These are phyloP conservation scores for Agrotis ipsilon DNA, from an alignment of 2,888 invertebrate species.

Conservation along the genomic window DNA sequence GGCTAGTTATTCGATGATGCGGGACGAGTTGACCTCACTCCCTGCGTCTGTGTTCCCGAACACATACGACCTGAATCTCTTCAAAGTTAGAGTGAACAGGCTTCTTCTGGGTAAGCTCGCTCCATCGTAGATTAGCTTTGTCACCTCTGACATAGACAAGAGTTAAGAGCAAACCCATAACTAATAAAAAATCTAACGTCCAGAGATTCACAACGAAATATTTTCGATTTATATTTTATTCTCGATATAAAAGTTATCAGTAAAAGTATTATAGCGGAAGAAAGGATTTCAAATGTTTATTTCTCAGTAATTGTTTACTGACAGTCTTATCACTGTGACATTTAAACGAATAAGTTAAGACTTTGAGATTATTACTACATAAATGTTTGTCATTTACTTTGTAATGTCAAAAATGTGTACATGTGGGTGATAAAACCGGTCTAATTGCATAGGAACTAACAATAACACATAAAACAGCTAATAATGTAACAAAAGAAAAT, in stretches of 20 bases:
- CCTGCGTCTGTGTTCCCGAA: no score
- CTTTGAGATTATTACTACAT: neutral
- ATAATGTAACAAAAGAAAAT: slow-evolving; percentile 14
- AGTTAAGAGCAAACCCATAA: no score
- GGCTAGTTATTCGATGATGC: no score
- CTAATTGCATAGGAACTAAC: neutral
- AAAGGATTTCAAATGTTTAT: neutral
- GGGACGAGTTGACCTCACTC: no score
- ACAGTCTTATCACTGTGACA: neutral
- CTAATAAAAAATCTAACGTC: no score
- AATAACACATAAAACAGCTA: neutral
- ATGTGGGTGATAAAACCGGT: neutral
- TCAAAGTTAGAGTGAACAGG: no score
- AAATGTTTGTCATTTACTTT: neutral
- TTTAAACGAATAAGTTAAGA: slow-evolving; percentile 4
- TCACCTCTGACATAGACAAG: no score
- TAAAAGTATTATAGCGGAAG: neutral
- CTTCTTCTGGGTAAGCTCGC: no score
- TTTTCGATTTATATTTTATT: no score
- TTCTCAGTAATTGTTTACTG: neutral
- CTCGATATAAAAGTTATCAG: neutral
- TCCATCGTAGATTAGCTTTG: no score
- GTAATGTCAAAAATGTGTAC: neutral
- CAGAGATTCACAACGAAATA: neutral
- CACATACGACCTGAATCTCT: no score